These are phyloP conservation scores for Mesopsocus fuscifrons DNA, from an alignment of 2,888 invertebrate species.

Conservation along the genomic window DNA sequence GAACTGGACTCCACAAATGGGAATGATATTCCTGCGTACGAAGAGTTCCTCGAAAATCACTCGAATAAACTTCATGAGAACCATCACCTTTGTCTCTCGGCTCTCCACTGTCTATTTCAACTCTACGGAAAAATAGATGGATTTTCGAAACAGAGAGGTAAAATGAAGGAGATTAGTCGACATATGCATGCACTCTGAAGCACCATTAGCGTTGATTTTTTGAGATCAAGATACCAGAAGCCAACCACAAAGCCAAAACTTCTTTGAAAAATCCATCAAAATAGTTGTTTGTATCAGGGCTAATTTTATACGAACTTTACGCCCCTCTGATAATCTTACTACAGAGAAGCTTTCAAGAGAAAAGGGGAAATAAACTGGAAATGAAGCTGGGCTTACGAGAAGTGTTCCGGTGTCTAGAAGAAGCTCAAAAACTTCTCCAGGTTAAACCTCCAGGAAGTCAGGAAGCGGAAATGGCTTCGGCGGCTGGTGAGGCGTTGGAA, in stretches of 20 bases:
- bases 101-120: slow-evolving; percentile 50
- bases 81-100: slow-evolving; percentile 47
- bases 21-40: slow-evolving; percentile 41
- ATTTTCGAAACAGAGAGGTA: slow-evolving; percentile 55
- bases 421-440: slow-evolving; percentile 18
- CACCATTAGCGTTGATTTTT: too few relatives aligned
- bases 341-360: slow-evolving; percentile 18
- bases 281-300: slow-evolving; percentile 18
- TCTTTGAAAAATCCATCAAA: neutral
- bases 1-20: slow-evolving; percentile 44
- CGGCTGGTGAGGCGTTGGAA: neutral
- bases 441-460: neutral
- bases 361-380: slow-evolving; percentile 16
- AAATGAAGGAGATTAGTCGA: slow-evolving; percentile 10
- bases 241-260: neutral
- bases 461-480: neutral
- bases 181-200: too few relatives aligned
- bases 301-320: slow-evolving; percentile 24
- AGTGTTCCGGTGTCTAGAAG: slow-evolving; percentile 19
- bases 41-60: slow-evolving; percentile 43
- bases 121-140: slow-evolving; percentile 59
- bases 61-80: slow-evolving; percentile 39
- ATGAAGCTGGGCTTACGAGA: slow-evolving; percentile 18
- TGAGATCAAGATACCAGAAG: too few relatives aligned
- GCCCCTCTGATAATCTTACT: slow-evolving; percentile 22